Evolutionary conservation across 2,888 invertebrate genomes (phyloP).

Genomic region (Spilosoma lubricipeda): DNA sequence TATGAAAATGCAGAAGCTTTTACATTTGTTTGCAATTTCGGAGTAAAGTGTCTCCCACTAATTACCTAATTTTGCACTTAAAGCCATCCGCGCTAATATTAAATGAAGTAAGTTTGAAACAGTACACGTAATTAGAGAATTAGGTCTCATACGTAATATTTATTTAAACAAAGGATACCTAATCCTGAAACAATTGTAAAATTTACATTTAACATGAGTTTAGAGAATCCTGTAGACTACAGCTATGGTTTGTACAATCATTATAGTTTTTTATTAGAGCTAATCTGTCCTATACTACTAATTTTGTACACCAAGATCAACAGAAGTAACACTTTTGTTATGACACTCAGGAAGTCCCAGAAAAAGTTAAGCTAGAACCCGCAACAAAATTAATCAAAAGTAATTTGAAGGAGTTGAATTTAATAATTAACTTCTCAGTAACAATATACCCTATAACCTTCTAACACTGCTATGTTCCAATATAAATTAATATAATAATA

Average conservation of each 20-base stretch:
- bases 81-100: constrained; percentile 4
- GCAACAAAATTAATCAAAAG: too few species aligned
- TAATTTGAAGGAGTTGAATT: too few species aligned
- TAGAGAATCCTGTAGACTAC: neutral
- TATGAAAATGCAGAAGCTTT: constrained; percentile 9
- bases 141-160: constrained; percentile 3
- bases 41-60: neutral
- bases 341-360: too few species aligned
- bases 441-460: neutral
- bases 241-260: neutral
- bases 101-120: constrained; percentile 1
- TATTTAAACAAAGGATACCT: neutral
- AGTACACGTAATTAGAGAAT: constrained; percentile 10
- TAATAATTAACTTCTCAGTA: neutral
- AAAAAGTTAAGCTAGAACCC: too few species aligned
- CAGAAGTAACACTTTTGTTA: too few species aligned
- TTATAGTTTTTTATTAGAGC: neutral
- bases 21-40: neutral
- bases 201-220: neutral
- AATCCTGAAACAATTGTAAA: neutral
- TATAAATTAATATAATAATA: constrained; percentile 8
- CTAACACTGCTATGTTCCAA: neutral
- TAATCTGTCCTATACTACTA: too few species aligned
- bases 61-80: constrained; percentile 10
- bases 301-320: too few species aligned